Conservation (phyloP, 2,113 vertebrate species). For the Dissostichus mawsoni region DNA sequence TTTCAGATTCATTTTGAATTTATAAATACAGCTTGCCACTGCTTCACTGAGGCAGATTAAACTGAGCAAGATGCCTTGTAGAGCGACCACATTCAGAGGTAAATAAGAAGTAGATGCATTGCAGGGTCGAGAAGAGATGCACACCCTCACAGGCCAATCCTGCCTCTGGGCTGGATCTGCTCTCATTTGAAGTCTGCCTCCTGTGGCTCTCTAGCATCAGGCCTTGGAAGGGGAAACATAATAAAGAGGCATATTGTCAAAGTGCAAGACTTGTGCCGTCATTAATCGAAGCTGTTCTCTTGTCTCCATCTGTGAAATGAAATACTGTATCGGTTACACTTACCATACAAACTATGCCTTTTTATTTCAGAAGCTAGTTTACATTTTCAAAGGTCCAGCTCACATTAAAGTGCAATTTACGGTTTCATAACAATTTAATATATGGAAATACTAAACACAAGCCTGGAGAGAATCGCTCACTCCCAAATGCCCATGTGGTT, state of each 20-base stretch:
- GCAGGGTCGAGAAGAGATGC: conserved; percentile 38
- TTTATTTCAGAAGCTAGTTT: conserved; percentile 21
- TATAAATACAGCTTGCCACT: neutral
- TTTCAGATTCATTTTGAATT: conserved; percentile 5
- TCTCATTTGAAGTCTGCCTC: conserved; percentile 66
- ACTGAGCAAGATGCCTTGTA: neutral
- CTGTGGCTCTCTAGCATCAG: conserved; percentile 37
- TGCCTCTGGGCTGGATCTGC: conserved; percentile 57
- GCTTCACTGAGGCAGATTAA: neutral
- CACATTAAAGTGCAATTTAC: conserved; percentile 5
- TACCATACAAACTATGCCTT: conserved; percentile 4
- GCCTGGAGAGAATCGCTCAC: conserved; percentile 15
- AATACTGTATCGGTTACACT: conserved; percentile 36
- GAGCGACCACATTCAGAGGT: neutral
- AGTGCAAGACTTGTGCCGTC: conserved; percentile 53
- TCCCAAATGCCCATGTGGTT: conserved; percentile 25
- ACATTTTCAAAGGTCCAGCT: conserved; percentile 19
- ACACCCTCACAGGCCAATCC: conserved; percentile 50
- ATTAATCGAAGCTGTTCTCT: conserved; percentile 45
- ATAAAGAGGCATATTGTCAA: conserved; percentile 65
- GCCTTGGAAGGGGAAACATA: conserved; percentile 60
- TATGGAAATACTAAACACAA: conserved; percentile 44
- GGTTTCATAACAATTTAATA: conserved; percentile 19
- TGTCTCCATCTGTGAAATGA: conserved; percentile 35
- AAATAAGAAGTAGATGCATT: conserved; percentile 36